Conservation (phyloP, 2,797 vertebrate genomes). For the Arrhamphus sclerolepis region DNA sequence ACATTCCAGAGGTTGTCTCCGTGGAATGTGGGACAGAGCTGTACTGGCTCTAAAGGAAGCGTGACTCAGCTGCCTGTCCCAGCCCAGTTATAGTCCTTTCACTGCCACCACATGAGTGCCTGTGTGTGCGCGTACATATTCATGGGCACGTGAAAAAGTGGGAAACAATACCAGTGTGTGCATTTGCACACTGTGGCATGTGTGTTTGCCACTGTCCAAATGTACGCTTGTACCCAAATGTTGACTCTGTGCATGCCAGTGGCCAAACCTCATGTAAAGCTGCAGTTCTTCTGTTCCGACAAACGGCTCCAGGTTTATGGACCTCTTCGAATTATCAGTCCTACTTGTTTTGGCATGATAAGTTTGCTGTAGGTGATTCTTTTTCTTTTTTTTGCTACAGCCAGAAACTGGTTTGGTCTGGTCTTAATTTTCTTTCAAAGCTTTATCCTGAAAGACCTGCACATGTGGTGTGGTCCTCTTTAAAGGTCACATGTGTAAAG, state of each 20-base stretch:
- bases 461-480: slow-evolving; percentile 15
- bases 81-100: slow-evolving; percentile 51
- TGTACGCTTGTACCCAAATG: slow-evolving; percentile 21
- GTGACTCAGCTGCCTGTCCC: slow-evolving; percentile 78
- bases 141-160: slow-evolving; percentile 4
- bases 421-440: slow-evolving; percentile 50
- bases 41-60: slow-evolving; percentile 71
- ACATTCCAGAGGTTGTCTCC: slow-evolving; percentile 80
- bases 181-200: neutral
- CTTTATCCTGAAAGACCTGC: slow-evolving; percentile 38
- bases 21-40: slow-evolving; percentile 78
- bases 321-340: slow-evolving; percentile 81
- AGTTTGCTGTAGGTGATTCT: slow-evolving; percentile 75
- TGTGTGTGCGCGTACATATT: slow-evolving; percentile 4
- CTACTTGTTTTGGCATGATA: slow-evolving; percentile 86
- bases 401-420: slow-evolving; percentile 77
- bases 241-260: slow-evolving; percentile 49
- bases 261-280: slow-evolving; percentile 64
- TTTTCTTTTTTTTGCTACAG: slow-evolving; percentile 49
- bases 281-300: slow-evolving; percentile 72
- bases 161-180: slow-evolving; percentile 6
- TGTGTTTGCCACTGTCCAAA: slow-evolving; percentile 7
- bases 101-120: slow-evolving; percentile 27
- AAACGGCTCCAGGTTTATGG: slow-evolving; percentile 79
- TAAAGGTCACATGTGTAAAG: slow-evolving; percentile 5